A percentile compares a stretch with the other conserved stretches of the same genome.
Conservation (phyloP, 2,888 invertebrate genomes). For the Brenthis ino region DNA sequence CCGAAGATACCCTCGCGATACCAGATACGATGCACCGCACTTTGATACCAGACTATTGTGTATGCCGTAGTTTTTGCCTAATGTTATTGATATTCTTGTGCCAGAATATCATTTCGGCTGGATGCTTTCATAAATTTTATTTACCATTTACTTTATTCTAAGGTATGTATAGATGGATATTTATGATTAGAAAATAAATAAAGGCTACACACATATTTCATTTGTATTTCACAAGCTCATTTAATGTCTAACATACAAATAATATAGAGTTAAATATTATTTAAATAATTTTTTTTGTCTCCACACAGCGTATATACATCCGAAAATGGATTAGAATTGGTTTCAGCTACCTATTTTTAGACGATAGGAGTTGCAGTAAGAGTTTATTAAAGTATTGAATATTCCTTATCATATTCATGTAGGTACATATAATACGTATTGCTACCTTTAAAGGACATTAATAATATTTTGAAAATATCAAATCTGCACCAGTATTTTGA, state of each 20-base stretch:
- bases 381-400: too few species aligned
- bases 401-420: too few species aligned
- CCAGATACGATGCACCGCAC: conserved; percentile 69
- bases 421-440: neutral
- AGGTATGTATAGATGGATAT: neutral
- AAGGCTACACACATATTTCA: neutral
- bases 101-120: conserved; percentile 62
- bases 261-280: too few species aligned
- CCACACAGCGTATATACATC: too few species aligned
- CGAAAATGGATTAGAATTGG: too few species aligned
- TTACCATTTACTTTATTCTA: conserved; percentile 11
- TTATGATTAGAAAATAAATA: neutral
- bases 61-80: conserved; percentile 57
- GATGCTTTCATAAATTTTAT: conserved; percentile 45
- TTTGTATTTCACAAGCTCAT: neutral
- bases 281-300: too few species aligned
- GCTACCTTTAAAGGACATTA: conserved; percentile 1
- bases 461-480: conserved; percentile 23
- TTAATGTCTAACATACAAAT: too few species aligned
- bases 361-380: too few species aligned
- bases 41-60: conserved; percentile 70
- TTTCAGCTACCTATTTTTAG: too few species aligned
- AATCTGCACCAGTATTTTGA: conserved; percentile 33
- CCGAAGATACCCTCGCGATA: conserved; percentile 52
- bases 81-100: conserved; percentile 59